Percentiles rank a stretch among this genome's conserved stretches.
Evolutionary conservation across 1,140 invertebrate species (phyloP).

Genomic region (Potamilus streckersoni): DNA sequence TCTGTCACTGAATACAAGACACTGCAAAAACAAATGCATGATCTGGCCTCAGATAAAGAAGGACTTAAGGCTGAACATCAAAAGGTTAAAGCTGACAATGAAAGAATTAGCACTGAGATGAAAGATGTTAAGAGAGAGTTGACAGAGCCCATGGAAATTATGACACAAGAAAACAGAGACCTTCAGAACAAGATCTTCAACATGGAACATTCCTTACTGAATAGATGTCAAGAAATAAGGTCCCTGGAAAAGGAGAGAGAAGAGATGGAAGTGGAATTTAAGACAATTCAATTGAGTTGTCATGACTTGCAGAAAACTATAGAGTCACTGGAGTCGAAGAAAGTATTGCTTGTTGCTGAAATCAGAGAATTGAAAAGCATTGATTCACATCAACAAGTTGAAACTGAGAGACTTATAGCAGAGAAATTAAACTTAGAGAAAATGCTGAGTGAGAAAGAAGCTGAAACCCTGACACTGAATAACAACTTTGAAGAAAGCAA

Average conservation of each 20-base stretch:
- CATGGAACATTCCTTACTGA: conserved; percentile 11
- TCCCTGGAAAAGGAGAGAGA: conserved; percentile 10
- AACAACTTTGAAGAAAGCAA: no score
- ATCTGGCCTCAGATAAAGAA: conserved; percentile 4
- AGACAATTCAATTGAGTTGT: background rate
- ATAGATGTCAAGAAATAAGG: conserved; percentile 12
- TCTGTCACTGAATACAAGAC: conserved; percentile 10
- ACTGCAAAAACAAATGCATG: conserved; percentile 13
- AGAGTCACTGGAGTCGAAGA: no score
- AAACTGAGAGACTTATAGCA: no score
- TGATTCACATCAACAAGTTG: no score
- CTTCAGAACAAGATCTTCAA: conserved; percentile 17
- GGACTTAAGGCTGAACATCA: conserved; percentile 10
- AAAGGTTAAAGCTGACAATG: conserved; percentile 13
- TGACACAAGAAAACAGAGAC: conserved; percentile 5
- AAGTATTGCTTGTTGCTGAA: no score
- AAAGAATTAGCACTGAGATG: conserved; percentile 7
- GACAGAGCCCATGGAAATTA: conserved; percentile 4
- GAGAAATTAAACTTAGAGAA: no score
- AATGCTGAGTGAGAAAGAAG: no score
- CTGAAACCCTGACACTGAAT: no score
- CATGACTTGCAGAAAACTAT: background rate
- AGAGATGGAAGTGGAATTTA: conserved; percentile 6
- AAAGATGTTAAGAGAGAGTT: background rate
- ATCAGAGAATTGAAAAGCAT: no score